phyloP scores from a whole-genome alignment of 1,140 invertebrate species.

The Diorhabda elongata region DNA sequence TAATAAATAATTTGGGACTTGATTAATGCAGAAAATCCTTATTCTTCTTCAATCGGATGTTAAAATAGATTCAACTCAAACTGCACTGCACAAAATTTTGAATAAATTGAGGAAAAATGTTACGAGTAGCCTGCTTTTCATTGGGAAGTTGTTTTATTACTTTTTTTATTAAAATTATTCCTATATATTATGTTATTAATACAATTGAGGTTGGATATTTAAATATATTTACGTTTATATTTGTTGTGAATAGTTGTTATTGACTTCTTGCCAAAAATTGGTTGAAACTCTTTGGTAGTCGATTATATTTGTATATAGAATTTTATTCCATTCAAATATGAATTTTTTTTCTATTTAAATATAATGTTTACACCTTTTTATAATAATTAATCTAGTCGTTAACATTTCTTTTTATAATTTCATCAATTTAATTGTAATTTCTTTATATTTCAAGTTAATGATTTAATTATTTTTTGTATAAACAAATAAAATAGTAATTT shows the following conservation, averaged over 20 bases:
- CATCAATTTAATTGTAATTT: background rate
- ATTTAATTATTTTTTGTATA: background rate
- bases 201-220: background rate
- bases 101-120: too few species aligned
- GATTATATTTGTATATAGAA: background rate
- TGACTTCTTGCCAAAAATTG: constrained; percentile 1
- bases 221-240: background rate
- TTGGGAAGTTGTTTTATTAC: too few species aligned
- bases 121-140: too few species aligned
- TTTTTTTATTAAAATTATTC: too few species aligned
- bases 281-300: background rate
- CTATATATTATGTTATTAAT: too few species aligned
- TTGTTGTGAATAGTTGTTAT: background rate
- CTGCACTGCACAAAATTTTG: too few species aligned
- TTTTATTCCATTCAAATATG: background rate
- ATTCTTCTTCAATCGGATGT: too few species aligned
- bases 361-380: background rate
- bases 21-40: too few species aligned
- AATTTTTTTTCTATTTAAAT: background rate
- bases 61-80: too few species aligned
- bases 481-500: background rate
- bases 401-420: background rate
- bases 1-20: too few species aligned
- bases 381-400: constrained; percentile 1
- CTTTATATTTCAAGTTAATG: background rate